These are phyloP conservation scores for Numida meleagris DNA, from an alignment of 2,113 vertebrate genomes.

Conservation along the genomic window DNA sequence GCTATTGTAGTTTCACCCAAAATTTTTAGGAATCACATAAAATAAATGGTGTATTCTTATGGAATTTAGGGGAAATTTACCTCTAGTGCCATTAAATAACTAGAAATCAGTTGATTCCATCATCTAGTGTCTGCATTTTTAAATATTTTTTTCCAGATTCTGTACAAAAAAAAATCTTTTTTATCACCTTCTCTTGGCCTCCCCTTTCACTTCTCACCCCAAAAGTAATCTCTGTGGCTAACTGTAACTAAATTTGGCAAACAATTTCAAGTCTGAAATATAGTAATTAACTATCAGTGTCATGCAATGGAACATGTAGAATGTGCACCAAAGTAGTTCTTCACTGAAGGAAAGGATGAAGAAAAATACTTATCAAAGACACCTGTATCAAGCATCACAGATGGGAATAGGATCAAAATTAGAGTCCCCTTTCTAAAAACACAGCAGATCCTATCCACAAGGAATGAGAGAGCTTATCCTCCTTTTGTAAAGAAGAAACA, in stretches of 20 bases:
- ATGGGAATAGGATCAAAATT: not conserved
- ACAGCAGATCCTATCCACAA: not conserved
- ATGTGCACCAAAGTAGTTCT: not conserved
- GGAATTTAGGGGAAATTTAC: not conserved
- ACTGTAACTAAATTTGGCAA: conserved; percentile 6
- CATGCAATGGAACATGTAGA: not conserved
- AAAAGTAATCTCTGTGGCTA: not conserved
- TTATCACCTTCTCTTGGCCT: not conserved
- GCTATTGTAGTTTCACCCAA: not conserved
- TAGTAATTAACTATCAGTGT: not conserved
- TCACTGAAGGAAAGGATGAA: not conserved
- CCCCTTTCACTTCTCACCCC: not conserved
- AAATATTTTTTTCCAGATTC: not conserved
- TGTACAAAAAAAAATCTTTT: not conserved
- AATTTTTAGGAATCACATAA: not conserved
- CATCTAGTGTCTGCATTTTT: not conserved
- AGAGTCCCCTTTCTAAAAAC: not conserved
- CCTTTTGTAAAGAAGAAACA: not conserved
- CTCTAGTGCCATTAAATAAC: not conserved
- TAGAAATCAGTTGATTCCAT: not conserved
- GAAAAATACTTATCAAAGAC: not conserved
- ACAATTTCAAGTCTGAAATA: not conserved
- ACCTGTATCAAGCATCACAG: not conserved
- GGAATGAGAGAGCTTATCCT: not conserved
- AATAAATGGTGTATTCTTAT: not conserved